Evolutionary conservation across 2,113 vertebrate species (phyloP).

Genomic region (Myodes glareolus): DNA sequence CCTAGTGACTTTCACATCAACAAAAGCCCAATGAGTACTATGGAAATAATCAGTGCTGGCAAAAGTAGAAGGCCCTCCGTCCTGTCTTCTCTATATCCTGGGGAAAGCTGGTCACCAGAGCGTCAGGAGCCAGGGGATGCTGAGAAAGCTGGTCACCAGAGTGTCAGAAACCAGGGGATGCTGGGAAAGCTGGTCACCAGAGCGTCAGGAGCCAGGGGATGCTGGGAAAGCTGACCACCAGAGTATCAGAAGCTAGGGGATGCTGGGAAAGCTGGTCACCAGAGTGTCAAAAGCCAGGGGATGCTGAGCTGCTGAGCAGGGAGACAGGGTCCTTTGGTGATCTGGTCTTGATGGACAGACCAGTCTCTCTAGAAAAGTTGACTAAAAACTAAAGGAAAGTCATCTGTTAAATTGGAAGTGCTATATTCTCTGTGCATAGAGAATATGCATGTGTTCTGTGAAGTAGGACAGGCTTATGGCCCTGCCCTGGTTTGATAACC

Average conservation of each 20-base stretch:
- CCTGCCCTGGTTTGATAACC: not conserved
- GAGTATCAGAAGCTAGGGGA: no score
- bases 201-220: not conserved
- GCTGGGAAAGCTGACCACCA: no score
- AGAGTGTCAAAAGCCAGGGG: not conserved
- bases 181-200: not conserved
- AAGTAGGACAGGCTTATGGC: not conserved
- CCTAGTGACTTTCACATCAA: conserved; percentile 60
- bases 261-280: not conserved
- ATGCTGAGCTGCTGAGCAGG: not conserved
- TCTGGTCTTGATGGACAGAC: not conserved
- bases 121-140: not conserved
- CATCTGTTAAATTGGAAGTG: not conserved
- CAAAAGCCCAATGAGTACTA: not conserved
- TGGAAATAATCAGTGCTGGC: conserved; percentile 44
- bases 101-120: not conserved
- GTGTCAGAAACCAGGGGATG: no score
- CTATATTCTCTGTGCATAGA: not conserved
- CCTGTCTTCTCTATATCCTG: not conserved
- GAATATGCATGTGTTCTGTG: not conserved
- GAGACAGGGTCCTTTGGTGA: not conserved
- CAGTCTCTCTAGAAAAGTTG: not conserved
- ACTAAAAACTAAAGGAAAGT: conserved; percentile 9
- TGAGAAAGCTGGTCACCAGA: no score
- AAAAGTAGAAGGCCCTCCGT: conserved; percentile 19